These are phyloP conservation scores for Heptranchias perlo DNA, from an alignment of 2,113 vertebrate species.

Conservation along the genomic window DNA sequence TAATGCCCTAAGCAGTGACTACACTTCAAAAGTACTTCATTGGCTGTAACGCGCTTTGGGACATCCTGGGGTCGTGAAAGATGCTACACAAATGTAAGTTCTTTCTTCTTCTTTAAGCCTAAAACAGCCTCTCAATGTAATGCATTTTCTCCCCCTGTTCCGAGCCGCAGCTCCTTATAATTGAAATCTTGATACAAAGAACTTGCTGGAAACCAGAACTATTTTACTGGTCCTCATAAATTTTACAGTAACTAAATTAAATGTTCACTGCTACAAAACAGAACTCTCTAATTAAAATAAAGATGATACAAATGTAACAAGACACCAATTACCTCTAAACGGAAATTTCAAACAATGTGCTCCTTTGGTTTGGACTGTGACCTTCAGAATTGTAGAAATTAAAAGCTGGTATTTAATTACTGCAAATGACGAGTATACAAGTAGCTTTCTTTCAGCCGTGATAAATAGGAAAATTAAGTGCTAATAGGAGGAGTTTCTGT, in stretches of 20 bases:
- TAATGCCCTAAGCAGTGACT: too few species aligned
- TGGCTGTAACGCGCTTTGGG: too few species aligned
- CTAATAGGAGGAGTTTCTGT: neutral
- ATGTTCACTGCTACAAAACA: neutral
- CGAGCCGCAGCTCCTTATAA: neutral
- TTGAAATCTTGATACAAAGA: neutral
- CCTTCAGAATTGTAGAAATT: neutral
- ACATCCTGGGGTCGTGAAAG: too few species aligned
- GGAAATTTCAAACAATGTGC: neutral
- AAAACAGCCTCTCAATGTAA: neutral
- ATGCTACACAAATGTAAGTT: too few species aligned
- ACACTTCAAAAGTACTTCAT: too few species aligned
- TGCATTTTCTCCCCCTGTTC: neutral
- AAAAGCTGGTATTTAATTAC: neutral
- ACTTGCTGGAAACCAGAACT: neutral
- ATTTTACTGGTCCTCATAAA: neutral
- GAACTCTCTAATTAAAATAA: neutral
- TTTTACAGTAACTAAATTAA: neutral
- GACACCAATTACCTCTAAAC: neutral
- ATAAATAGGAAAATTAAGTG: neutral
- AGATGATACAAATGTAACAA: neutral
- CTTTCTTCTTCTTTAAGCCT: neutral
- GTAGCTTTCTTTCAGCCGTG: neutral
- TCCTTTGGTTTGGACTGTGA: neutral
- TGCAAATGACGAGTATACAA: neutral